Base-by-base conservation (phyloP, 2,797 vertebrate species). In the Gouania willdenowi region DNA sequence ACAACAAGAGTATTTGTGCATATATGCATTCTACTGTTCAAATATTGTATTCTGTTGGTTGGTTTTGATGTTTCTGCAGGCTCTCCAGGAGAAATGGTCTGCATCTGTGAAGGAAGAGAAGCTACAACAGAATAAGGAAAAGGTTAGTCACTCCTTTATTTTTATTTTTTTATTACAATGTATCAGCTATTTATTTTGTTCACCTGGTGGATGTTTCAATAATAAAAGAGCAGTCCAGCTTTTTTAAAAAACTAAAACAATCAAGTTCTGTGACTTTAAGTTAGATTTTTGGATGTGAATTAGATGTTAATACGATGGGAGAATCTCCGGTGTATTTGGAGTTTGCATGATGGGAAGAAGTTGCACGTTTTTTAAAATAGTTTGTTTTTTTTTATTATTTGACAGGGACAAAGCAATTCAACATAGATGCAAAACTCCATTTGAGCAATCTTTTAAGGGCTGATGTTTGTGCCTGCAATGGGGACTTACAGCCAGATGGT, bases 111-210 rank as follows among this genome's bases (percentile, higher is more conserved):
- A 87, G 55, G 91, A 94, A 59, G 90, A 92, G 66, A 92, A 93
- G 68, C 89, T 97, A 59, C 90, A 92, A 66, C 89, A 92, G 70
- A 98, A 94, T 65, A 91, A 98, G 85, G 89, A 91, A 66, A 88
- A 92, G 82, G 94, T 95, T 84, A 93, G 87, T 59, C 8, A 17
- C 44, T 17, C 5, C 14, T n/a, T 8, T 20, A 20, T 43, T 55
- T 33, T 51, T 34, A 15, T 35, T 37, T 1, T 46, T 2, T 3
- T 11, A n/a, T 24, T 38, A 44, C 50, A 56, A 54, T 30, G 40
- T 51, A 22, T 25, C 11, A 26, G 3, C 36, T 47, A 6, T 11
- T 23, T 39, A 7, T 15, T 32, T 27, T 32, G 36, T 5, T 19
- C 26, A 24, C 42, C 28, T 5, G 47, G 39, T 96, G 95, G 92